phyloP scores from a whole-genome alignment of 2,113 vertebrate genomes.

The Pseudopodoces humilis region DNA sequence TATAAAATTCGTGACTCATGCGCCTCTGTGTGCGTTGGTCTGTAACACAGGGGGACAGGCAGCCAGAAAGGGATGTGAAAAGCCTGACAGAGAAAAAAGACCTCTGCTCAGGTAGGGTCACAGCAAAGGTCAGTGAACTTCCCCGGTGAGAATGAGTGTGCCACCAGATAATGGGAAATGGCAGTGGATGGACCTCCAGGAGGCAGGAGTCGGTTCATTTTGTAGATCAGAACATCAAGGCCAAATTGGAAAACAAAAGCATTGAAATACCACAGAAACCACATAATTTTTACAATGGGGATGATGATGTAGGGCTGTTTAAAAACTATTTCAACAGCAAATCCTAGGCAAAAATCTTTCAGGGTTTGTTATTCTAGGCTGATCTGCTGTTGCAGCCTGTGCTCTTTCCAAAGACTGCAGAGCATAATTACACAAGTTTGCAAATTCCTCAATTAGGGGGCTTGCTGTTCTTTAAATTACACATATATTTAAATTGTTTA shows the following conservation, averaged over 20 bases:
- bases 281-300: neutral
- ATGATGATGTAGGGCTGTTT: neutral
- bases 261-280: neutral
- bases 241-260: neutral
- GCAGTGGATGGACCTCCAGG: neutral
- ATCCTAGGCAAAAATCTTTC: neutral
- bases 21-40: accelerated
- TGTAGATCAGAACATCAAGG: neutral
- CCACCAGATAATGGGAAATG: conserved; percentile 9
- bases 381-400: neutral
- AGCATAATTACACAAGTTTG: neutral
- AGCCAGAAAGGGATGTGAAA: neutral
- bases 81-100: neutral
- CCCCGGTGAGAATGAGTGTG: neutral
- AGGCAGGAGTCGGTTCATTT: neutral
- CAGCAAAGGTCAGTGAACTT: conserved; percentile 6
- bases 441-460: neutral
- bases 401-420: neutral
- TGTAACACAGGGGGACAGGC: neutral
- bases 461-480: neutral
- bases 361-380: neutral
- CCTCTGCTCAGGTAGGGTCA: neutral
- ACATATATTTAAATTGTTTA: neutral
- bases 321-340: neutral
- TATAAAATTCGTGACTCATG: conserved; percentile 21